A percentile compares a stretch with the other conserved stretches of the same genome.
Conservation (phyloP, 1,140 invertebrate genomes). For the Ganaspis sp. region DNA sequence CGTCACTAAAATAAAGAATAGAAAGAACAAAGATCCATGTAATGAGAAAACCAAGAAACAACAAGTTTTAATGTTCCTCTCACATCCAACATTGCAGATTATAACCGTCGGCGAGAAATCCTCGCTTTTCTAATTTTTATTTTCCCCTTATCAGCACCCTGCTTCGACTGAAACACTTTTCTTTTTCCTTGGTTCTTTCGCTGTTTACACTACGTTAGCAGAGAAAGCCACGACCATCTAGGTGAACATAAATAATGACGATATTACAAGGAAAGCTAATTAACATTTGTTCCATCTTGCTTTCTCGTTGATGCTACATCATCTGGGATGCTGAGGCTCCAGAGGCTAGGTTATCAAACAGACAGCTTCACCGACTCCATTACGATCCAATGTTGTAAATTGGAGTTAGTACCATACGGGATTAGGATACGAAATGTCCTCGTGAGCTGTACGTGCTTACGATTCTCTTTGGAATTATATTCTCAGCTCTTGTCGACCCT, state of each 20-base stretch:
- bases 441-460: conserved; percentile 10
- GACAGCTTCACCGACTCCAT: conserved; percentile 39
- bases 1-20: background rate
- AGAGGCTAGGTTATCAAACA: background rate
- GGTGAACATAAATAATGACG: conserved; percentile 43
- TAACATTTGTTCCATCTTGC: conserved; percentile 46
- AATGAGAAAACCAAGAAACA: background rate
- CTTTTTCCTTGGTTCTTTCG: conserved; percentile 1
- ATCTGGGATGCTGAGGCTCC: conserved; percentile 30
- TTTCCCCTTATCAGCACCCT: background rate
- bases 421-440: conserved; percentile 50
- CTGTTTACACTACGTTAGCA: background rate
- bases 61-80: conserved; percentile 24
- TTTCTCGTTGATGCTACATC: conserved; percentile 44
- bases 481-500: background rate
- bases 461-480: background rate
- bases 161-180: background rate
- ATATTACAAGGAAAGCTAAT: conserved; percentile 50
- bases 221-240: conserved; percentile 9
- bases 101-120: conserved; percentile 4
- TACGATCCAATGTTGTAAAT: conserved; percentile 49
- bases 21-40: conserved; percentile 27
- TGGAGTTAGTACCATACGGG: conserved; percentile 54
- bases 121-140: background rate
- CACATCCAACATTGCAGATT: conserved; percentile 22